Base-by-base conservation (phyloP, 2,113 vertebrate species). In the Psilopsiagon aurifrons region DNA sequence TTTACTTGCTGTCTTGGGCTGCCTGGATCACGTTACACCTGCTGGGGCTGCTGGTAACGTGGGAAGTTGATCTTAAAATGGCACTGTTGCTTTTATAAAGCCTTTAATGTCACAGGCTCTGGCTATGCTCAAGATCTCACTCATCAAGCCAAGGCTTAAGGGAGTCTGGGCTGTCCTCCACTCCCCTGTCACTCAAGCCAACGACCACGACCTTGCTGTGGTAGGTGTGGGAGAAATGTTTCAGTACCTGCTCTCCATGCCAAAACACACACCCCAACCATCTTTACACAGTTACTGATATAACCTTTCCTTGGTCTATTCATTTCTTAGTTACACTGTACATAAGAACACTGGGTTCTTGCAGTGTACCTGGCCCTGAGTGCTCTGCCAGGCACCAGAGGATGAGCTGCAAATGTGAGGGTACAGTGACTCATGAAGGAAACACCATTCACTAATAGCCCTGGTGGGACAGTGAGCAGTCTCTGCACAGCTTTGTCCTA, bases 41-140 rank as follows among this genome's bases (percentile, higher is more conserved):
- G 92, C 94, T 46, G 52, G 75, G 79, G 88, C 81, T 94, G 78
- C 66, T 46, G 71, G 35, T 93, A 66, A 54, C 8, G 51, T 46
- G 55, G 84, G 90, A 92, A 79, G 83, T 54, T 90, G 92, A 22
- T 78, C 88, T 94, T 92, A 94, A 92, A 85, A 74, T 66, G 66
- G 78, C 86, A 79, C 69, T 90, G 94, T 88, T 96, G 84, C 93
- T 97, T 97, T 94, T 86, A 88, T 92, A 97, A 97, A 97, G 92
- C 93, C 91, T 89, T 94, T 91, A 90, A 96, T 85, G 90, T 94
- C 27, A 0, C 7, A 66, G 73, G 37, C 49, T 88, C 62, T 60
- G 69, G 31, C 83, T 94, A 13, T 24, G 31, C 44, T 54, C 87
- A 75, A 51, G 78, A 94, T 44, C 63, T 96, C 79, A n/a, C 82